Evolutionary conservation across 2,888 invertebrate species (phyloP), one percentile per base, ranked within the genome.

Genomic region (Xylophagus ater): DNA sequence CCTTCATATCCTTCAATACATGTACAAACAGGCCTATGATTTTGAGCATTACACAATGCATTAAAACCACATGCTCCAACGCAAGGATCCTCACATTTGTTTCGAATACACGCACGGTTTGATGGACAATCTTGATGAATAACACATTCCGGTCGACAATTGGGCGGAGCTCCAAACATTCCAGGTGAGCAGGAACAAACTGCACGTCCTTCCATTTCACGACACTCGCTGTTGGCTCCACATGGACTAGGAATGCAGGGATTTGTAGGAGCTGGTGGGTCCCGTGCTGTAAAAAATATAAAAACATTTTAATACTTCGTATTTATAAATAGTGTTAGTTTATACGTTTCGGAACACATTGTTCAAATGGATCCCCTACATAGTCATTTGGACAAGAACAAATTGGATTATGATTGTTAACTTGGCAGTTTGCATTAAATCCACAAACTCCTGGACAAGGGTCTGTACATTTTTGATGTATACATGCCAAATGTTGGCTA

Each of bases 401-500:
- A 52, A 83, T 75, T 4, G 83, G 85, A 56, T 79, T 82, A 58
- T 87, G 86, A 55, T 81, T 79, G 33, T 81, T 74, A 35, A 83
- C 82, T 67, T 77, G 78, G 57, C 87, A 87, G 52, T 76, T 69
- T 25, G 86, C 82, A 55, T 83, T 78, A 38, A 73, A 67, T 36
- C 86, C 85, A 54, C 85, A 86, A 41, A 78, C 77, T 48, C 80
- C 81, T 34, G 74, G 72, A 59, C 85, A 85, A 20, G 85, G 84
- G 62, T 84, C 79, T 42, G 70, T 68, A 58, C 85, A 87, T 65
- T 80, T 81, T 58, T 80, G 78, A 59, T 77, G 78, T 48, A 81
- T 73, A 58, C 87, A 87, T 33, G 86, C 80, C 64, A 74, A 72
- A 51, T 82, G 71, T 47, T 76, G 72, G 42, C 76, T 68, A 64